Conservation (phyloP, 2,113 vertebrate genomes). For the Caranx melampygus region DNA sequence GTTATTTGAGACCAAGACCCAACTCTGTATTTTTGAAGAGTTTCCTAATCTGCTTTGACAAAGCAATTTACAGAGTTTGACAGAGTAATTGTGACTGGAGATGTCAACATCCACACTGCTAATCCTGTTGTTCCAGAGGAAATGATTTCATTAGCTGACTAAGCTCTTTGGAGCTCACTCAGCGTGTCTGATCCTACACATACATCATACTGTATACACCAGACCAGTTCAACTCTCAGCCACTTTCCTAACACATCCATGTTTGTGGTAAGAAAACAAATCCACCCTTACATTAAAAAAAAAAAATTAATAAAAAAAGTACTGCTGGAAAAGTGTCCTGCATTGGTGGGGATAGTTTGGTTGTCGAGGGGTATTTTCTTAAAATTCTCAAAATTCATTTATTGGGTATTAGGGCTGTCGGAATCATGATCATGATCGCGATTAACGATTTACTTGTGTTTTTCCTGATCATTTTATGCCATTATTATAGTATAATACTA, state of each 20-base stretch:
- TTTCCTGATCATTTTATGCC: no score
- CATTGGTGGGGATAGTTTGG: background rate
- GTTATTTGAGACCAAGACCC: background rate
- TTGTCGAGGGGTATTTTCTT: no score
- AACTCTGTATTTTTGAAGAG: constrained; percentile 8
- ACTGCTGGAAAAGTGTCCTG: background rate
- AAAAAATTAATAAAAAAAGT: background rate
- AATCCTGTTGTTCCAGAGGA: constrained; percentile 42
- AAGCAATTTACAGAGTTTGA: constrained; percentile 29
- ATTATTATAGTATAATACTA: no score
- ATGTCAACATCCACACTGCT: constrained; percentile 32
- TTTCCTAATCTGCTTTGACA: constrained; percentile 31
- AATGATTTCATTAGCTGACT: constrained; percentile 34
- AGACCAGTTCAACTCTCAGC: constrained; percentile 3
- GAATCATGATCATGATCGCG: no score
- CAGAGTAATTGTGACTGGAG: constrained; percentile 3
- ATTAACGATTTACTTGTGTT: no score
- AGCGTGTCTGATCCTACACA: constrained; percentile 12
- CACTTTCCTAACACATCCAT: background rate
- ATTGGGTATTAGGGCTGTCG: no score
- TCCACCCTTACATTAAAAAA: background rate
- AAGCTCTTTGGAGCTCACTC: constrained; percentile 24
- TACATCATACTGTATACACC: background rate
- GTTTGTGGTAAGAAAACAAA: background rate
- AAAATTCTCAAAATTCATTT: no score